A percentile compares a stretch with the other conserved stretches of the same genome.
Evolutionary conservation across 2,888 invertebrate species (phyloP).

Genomic region (Acrobasis suavella): DNA sequence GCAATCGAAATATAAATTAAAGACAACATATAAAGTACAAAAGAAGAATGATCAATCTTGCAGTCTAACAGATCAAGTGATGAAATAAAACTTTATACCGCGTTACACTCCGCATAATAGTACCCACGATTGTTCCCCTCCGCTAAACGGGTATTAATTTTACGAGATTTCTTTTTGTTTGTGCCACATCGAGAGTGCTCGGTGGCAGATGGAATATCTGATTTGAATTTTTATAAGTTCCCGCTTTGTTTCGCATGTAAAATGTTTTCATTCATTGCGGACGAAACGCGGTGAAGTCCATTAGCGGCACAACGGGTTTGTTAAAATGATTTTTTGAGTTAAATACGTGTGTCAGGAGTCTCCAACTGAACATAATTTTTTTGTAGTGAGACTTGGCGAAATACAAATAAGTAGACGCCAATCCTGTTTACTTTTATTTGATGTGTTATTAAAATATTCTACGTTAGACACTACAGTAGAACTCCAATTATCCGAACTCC

Average conservation of each 20-base stretch:
- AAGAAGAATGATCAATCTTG: too few relatives aligned
- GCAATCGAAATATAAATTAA: too few relatives aligned
- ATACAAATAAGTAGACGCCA: too few relatives aligned
- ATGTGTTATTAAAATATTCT: too few relatives aligned
- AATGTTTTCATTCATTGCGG: conserved; percentile 11
- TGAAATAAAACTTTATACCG: neutral
- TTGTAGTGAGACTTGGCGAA: too few relatives aligned
- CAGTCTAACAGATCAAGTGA: too few relatives aligned
- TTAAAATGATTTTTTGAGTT: neutral
- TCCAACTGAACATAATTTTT: neutral
- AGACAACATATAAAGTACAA: too few relatives aligned
- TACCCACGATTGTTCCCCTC: neutral
- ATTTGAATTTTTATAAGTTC: conserved; percentile 20
- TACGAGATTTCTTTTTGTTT: conserved; percentile 13
- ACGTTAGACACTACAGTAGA: too few relatives aligned
- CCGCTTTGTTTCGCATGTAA: conserved; percentile 7
- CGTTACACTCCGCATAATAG: neutral
- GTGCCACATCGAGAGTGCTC: conserved; percentile 11
- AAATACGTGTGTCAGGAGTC: neutral
- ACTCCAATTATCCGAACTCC: too few relatives aligned
- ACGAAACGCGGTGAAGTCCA: conserved; percentile 1
- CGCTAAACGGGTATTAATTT: conserved; percentile 18
- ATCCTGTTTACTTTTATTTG: too few relatives aligned
- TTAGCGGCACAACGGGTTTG: neutral
- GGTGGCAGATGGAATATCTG: conserved; percentile 13